Evolutionary conservation across 2,797 vertebrate genomes (phyloP), one percentile per base, ranked within the genome.

Genomic region (Poecilia wingei): DNA sequence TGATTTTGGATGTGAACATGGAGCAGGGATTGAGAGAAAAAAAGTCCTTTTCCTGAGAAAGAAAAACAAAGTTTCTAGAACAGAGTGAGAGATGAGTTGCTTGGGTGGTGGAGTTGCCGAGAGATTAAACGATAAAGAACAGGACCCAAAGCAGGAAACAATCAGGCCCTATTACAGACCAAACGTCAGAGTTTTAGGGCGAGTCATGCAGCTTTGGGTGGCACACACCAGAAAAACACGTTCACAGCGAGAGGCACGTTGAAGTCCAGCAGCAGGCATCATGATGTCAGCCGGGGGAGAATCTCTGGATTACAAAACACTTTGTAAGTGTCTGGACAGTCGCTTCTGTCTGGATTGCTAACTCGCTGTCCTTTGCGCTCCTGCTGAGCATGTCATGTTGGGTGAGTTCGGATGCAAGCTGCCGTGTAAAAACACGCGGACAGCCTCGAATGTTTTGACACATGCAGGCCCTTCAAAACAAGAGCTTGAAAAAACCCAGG

Each of bases 161-260:
- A 93, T 94, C 90, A 91, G 89, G 75, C 86, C 81, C 86, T 78
- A 93, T 96, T 95, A 95, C 85, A 86, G 89, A 85, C 84, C 87
- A 75, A n/a, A 94, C 92, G 92, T 95, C 94, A 94, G 87, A 90
- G 88, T 73, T 53, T 9, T 75, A 70, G 92, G 89, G 88, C 82
- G 78, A 87, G 87, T 28, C 86, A 70, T 75, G 84, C 31, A 64
- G 75, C 69, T 80, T 53, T 1, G 84, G 80, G 73, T 78, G 87
- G 83, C 89, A 87, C 86, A 86, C 88, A 80, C 88, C 81, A 39
- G 75, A 89, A 81, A 80, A 79, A 88, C 93, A 93, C 92, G 89
- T 91, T 88, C 80, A 80, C 91, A 84, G 68, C 7, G 2, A 77
- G 82, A 57, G 13, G 45, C 55, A 80, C 75, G 13, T 76, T 36